Percentiles rank a stretch among this genome's conserved stretches.
Conservation (phyloP, 2,113 vertebrate species). For the Serinus canaria region DNA sequence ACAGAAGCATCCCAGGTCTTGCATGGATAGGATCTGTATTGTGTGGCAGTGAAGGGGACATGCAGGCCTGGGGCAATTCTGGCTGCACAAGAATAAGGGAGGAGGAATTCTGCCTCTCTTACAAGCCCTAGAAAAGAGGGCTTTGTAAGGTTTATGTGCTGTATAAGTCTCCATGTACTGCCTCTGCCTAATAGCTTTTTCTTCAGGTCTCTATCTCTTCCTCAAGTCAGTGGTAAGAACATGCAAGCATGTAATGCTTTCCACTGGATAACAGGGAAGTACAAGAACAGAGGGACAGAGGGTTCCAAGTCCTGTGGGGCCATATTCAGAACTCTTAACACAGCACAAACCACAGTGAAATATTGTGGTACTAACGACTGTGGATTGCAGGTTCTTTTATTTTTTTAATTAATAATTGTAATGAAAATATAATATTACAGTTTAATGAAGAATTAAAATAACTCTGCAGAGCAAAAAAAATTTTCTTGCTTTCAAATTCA, state of each 20-base stretch:
- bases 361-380: background rate
- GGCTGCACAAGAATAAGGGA: background rate
- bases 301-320: background rate
- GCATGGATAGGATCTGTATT: accelerated
- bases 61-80: background rate
- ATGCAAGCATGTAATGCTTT: background rate
- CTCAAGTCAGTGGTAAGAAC: background rate
- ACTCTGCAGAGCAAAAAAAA: background rate
- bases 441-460: background rate
- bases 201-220: background rate
- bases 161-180: background rate
- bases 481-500: background rate
- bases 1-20: background rate
- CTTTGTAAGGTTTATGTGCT: background rate
- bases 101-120: background rate
- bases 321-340: background rate
- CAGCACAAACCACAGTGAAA: background rate
- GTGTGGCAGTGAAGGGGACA: background rate
- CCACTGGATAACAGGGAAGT: background rate
- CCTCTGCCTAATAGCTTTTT: background rate
- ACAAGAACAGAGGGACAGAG: background rate
- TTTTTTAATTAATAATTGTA: background rate
- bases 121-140: background rate
- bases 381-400: background rate
- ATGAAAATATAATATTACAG: background rate